These are phyloP conservation scores for Parasteatoda tepidariorum DNA, from an alignment of 1,140 invertebrate species.

Conservation along the genomic window DNA sequence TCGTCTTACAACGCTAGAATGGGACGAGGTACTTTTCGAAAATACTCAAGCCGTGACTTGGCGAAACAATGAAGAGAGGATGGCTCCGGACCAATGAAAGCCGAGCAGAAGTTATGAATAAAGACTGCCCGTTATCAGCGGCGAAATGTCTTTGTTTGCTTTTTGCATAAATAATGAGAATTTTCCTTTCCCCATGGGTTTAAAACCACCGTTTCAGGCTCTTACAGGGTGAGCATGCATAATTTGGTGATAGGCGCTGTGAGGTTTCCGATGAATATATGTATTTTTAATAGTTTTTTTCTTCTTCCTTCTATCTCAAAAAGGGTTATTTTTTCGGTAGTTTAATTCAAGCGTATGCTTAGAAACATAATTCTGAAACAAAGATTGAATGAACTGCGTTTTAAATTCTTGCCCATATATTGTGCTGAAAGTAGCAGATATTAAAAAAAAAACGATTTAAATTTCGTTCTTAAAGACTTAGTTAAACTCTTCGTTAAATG, in stretches of 20 bases:
- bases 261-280: not conserved
- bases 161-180: not conserved
- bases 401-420: no score
- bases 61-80: not conserved
- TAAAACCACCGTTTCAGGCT: no score
- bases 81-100: not conserved
- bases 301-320: not conserved
- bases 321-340: no score
- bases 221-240: no score
- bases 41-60: slow-evolving; percentile 8
- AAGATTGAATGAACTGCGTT: no score
- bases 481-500: no score
- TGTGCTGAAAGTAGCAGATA: no score
- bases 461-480: no score
- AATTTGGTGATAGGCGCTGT: no score
- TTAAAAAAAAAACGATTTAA: no score
- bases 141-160: not conserved
- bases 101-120: slow-evolving; percentile 3
- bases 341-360: no score
- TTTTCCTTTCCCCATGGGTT: not conserved
- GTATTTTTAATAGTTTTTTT: not conserved
- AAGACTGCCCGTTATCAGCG: not conserved
- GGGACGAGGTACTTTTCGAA: not conserved
- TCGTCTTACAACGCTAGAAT: not conserved
- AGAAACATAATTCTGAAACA: no score